Percentiles rank a stretch among this genome's conserved stretches.
Conservation (phyloP, 1,140 invertebrate species). For the Lepidurus arcticus region DNA sequence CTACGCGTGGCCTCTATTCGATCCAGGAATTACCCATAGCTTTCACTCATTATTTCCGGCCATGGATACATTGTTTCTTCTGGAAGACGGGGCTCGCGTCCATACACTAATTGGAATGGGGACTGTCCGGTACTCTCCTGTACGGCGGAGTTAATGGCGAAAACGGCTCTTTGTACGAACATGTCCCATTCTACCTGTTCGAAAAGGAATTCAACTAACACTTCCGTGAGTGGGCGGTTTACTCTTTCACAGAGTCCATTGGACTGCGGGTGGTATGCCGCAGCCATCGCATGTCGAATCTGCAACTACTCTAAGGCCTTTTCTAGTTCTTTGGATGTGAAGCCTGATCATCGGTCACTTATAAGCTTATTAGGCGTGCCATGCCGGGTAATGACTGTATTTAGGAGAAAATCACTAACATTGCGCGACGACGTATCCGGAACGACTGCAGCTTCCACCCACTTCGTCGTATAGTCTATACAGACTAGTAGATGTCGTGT, state of each 20-base stretch:
- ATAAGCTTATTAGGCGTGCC: conserved; percentile 15
- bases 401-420: conserved; percentile 10
- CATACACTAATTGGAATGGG: conserved; percentile 1
- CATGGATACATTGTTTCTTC: neutral
- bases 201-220: neutral
- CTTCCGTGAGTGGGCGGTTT: neutral
- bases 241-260: conserved; percentile 7
- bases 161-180: neutral
- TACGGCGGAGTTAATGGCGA: conserved; percentile 21
- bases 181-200: conserved; percentile 8
- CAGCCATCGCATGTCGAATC: neutral
- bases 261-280: conserved; percentile 9
- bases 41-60: neutral
- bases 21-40: neutral
- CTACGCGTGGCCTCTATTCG: neutral
- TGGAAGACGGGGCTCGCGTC: neutral
- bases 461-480: conserved; percentile 23
- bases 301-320: neutral
- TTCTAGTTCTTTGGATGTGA: neutral
- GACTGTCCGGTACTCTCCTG: neutral
- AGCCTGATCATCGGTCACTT: neutral
- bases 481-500: conserved; percentile 23
- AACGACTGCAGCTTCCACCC: conserved; percentile 29
- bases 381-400: conserved; percentile 18
- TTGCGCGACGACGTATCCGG: neutral